Evolutionary conservation across 2,888 invertebrate species (phyloP).

Genomic region (Homarus gammarus): DNA sequence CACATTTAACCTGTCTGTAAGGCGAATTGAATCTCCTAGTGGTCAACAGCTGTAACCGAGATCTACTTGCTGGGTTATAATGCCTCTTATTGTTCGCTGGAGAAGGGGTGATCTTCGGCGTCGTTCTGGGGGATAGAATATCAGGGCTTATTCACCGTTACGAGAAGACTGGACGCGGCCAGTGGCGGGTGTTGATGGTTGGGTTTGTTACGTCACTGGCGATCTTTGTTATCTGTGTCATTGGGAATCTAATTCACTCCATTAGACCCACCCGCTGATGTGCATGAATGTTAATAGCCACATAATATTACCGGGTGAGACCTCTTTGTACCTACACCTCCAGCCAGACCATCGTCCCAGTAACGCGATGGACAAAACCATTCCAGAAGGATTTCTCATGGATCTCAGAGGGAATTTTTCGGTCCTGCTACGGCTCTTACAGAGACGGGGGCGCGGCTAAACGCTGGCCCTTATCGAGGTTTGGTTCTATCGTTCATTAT

Average conservation of each 20-base stretch:
- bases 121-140: neutral
- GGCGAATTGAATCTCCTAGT: conserved; percentile 53
- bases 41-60: conserved; percentile 57
- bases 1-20: conserved; percentile 70
- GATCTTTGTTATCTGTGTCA: conserved; percentile 50
- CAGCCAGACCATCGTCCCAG: neutral
- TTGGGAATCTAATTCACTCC: conserved; percentile 47
- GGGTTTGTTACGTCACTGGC: conserved; percentile 20
- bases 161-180: neutral
- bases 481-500: conserved; percentile 34
- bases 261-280: conserved; percentile 46
- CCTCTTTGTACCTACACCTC: neutral
- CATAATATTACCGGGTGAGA: conserved; percentile 24
- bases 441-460: neutral
- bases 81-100: conserved; percentile 18
- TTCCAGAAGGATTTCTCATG: conserved; percentile 6
- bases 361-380: conserved; percentile 7
- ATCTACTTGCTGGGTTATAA: neutral
- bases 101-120: conserved; percentile 13
- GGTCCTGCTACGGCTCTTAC: conserved; percentile 18
- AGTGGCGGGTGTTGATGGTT: conserved; percentile 25
- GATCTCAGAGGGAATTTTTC: conserved; percentile 24
- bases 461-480: conserved; percentile 39
- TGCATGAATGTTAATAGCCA: conserved; percentile 49
- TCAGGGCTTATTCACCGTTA: neutral